Conservation (phyloP, 2,888 invertebrate species). For the Mythimna pallens region DNA sequence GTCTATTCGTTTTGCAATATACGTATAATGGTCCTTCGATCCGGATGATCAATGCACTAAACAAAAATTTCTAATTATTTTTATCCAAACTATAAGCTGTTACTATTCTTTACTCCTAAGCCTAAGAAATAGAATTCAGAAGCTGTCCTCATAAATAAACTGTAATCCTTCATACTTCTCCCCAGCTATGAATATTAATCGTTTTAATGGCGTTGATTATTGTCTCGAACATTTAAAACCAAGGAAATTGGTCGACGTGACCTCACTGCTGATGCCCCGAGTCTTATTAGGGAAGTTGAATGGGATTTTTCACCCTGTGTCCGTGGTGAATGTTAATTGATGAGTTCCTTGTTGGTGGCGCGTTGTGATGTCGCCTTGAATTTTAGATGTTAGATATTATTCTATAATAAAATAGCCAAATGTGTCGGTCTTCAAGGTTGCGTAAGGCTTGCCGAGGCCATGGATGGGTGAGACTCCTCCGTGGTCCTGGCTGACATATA, state of each 20-base stretch:
- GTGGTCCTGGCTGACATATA: too few relatives aligned
- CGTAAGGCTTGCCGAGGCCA: too few relatives aligned
- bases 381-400: constrained; percentile 14
- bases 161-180: constrained; percentile 56
- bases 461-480: too few relatives aligned
- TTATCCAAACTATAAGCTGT: background rate
- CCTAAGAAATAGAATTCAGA: constrained; percentile 48
- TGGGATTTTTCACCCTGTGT: constrained; percentile 60
- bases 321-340: constrained; percentile 62
- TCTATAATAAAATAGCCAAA: background rate
- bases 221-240: constrained; percentile 82
- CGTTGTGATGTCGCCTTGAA: constrained; percentile 1
- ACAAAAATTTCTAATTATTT: background rate
- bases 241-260: constrained; percentile 81
- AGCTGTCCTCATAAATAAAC: constrained; percentile 59
- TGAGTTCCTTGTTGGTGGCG: constrained; percentile 28
- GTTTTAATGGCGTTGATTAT: constrained; percentile 84
- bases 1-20: background rate
- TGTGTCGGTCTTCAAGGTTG: too few relatives aligned
- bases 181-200: constrained; percentile 68
- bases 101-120: constrained; percentile 12
- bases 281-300: constrained; percentile 77
- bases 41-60: background rate
- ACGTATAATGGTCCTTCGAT: background rate
- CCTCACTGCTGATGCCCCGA: constrained; percentile 71